Conservation (phyloP, 2,113 vertebrate species). For the Rhagologus leucostigma region DNA sequence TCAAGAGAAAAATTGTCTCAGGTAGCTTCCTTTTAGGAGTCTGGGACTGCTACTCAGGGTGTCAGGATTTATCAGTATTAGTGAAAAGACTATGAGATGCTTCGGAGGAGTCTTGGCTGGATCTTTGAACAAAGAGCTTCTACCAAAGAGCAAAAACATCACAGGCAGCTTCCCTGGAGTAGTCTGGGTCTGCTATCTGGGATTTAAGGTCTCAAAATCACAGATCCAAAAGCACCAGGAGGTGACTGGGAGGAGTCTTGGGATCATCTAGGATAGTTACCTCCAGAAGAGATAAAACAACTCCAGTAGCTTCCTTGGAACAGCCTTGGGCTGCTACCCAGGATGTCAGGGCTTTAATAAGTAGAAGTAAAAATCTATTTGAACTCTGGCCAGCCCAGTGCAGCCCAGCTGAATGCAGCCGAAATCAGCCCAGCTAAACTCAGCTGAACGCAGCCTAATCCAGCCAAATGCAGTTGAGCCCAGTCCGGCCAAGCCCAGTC, state of each 20-base stretch:
- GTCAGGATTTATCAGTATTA: not conserved
- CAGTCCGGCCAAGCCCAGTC: no score
- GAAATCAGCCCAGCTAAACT: not conserved
- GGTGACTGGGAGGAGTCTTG: not conserved
- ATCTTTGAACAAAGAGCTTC: not conserved
- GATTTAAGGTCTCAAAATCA: not conserved
- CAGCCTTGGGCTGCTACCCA: not conserved
- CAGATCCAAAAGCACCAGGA: not conserved
- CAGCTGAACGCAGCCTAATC: fast-evolving
- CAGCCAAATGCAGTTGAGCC: not conserved
- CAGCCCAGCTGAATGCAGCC: not conserved
- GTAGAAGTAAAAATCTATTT: not conserved
- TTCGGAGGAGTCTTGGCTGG: not conserved
- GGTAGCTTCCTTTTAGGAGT: not conserved
- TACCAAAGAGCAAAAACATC: not conserved
- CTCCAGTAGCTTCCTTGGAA: not conserved
- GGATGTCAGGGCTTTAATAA: not conserved
- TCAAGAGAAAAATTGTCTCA: not conserved
- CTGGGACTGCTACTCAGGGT: not conserved
- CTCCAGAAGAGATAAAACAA: not conserved
- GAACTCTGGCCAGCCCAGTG: not conserved
- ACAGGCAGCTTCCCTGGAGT: not conserved
- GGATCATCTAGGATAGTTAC: not conserved
- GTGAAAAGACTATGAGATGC: not conserved
- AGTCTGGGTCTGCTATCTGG: not conserved